Conservation (phyloP, 2,113 vertebrate species). For the Psilopsiagon aymara region DNA sequence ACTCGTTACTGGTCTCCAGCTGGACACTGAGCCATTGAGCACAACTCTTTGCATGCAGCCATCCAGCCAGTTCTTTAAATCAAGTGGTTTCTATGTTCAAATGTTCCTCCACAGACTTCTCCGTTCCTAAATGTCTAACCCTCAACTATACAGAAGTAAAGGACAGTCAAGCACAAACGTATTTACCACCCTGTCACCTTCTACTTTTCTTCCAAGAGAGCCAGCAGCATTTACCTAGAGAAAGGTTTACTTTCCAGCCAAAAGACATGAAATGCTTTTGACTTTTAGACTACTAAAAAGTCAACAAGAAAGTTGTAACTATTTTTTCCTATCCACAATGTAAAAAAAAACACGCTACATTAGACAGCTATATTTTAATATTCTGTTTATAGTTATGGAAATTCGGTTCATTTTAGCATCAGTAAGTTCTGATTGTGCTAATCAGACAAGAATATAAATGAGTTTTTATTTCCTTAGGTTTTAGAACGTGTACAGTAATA, state of each 20-base stretch:
- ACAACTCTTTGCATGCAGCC: no score
- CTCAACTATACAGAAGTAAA: background rate
- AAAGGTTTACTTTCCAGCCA: background rate
- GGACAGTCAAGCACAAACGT: background rate
- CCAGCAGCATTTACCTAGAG: background rate
- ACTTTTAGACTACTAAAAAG: background rate
- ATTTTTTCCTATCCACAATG: background rate
- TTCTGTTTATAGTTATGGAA: slow-evolving; percentile 44
- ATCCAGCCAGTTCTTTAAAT: background rate
- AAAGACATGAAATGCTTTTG: background rate
- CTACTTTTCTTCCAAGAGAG: background rate
- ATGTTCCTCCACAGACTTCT: fast-evolving
- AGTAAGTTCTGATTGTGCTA: slow-evolving; percentile 53
- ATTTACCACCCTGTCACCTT: fast-evolving
- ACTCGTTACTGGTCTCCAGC: no score
- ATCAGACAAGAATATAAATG: slow-evolving; percentile 49
- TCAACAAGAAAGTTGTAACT: background rate
- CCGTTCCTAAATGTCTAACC: background rate
- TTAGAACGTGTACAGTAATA: slow-evolving; percentile 19
- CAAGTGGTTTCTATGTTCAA: background rate
- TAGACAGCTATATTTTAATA: background rate
- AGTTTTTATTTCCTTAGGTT: slow-evolving; percentile 4
- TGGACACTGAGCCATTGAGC: no score
- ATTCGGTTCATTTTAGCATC: slow-evolving; percentile 40
- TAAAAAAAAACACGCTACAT: background rate